phyloP scores from a whole-genome alignment of 2,797 vertebrate genomes.

The Pangasius krempfi region DNA sequence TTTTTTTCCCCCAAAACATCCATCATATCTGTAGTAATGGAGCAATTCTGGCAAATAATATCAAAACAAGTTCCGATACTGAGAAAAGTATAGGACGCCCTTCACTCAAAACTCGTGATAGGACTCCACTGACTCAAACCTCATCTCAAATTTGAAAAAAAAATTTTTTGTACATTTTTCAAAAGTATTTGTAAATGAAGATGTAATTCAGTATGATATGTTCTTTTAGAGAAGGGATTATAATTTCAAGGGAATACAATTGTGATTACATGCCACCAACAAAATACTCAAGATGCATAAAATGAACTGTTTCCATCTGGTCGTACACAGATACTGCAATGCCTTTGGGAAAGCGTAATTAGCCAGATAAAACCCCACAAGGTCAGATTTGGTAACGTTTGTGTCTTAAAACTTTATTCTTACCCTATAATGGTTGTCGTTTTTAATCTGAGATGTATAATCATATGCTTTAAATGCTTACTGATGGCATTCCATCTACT shows the following conservation, averaged over 20 bases:
- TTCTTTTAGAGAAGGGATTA: not conserved
- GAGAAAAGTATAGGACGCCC: not conserved
- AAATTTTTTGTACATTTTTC: too few relatives aligned
- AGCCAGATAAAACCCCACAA: not conserved
- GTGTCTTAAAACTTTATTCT: not conserved
- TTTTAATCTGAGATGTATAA: not conserved
- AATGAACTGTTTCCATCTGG: not conserved
- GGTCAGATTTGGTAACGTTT: not conserved
- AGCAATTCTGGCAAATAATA: not conserved
- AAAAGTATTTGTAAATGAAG: not conserved
- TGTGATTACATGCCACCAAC: not conserved
- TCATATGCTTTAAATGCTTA: too few relatives aligned
- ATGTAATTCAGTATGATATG: not conserved
- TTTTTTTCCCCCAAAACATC: not conserved
- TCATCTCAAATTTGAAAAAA: too few relatives aligned
- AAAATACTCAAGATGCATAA: not conserved
- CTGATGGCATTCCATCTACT: not conserved
- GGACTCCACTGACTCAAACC: too few relatives aligned
- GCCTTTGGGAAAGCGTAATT: not conserved
- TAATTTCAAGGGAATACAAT: not conserved
- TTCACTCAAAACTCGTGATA: not conserved
- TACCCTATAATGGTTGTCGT: not conserved
- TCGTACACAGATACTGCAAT: not conserved
- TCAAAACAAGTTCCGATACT: not conserved
- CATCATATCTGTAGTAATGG: not conserved